phyloP scores from a whole-genome alignment of 2,113 vertebrate species.

The Hemibagrus wyckioides region DNA sequence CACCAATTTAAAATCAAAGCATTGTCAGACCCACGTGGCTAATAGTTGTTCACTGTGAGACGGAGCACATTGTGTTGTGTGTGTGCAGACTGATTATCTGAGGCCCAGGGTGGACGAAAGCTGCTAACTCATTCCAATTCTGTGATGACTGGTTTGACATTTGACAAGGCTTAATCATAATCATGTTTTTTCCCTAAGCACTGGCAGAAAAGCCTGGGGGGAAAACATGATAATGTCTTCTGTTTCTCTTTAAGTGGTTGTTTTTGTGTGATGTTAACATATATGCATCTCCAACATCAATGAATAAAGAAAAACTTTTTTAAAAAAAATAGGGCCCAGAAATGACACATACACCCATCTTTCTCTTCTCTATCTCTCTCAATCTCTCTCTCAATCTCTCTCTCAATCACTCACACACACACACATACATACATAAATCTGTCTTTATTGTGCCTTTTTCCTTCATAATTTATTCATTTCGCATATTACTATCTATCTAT shows the following conservation, averaged over 20 bases:
- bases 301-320: not conserved
- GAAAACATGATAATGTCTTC: not conserved
- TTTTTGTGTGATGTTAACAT: not conserved
- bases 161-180: constrained; percentile 21
- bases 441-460: not conserved
- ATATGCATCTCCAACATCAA: not conserved
- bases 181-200: constrained; percentile 6
- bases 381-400: not conserved
- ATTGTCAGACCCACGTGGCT: not conserved
- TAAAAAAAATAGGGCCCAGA: not conserved
- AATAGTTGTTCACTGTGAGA: constrained; percentile 12
- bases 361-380: too few species aligned
- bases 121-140: constrained; percentile 18
- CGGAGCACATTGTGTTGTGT: not conserved
- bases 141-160: constrained; percentile 32
- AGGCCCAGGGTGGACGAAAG: constrained; percentile 6
- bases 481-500: too few species aligned
- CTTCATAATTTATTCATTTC: not conserved
- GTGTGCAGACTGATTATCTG: not conserved
- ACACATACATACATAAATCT: not conserved
- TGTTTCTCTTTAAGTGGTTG: not conserved
- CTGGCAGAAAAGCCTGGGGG: not conserved
- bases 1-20: too few species aligned
- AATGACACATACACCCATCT: not conserved
- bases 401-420: too few species aligned